Base-by-base conservation (phyloP, 2,113 vertebrate genomes). In the Pardalotus punctatus region DNA sequence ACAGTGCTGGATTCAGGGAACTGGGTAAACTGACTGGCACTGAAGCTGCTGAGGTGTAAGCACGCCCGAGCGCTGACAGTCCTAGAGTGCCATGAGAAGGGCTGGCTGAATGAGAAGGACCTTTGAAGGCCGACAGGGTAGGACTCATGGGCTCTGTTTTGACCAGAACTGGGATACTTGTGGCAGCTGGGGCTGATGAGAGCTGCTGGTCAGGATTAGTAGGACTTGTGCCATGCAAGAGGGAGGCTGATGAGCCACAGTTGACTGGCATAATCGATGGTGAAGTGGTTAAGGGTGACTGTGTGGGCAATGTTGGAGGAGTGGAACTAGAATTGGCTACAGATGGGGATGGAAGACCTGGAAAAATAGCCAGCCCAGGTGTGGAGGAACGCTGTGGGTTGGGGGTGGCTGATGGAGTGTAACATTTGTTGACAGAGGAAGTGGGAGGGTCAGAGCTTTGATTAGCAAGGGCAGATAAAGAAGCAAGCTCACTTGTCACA, bases 121-220 rank as follows among this genome's bases (percentile, higher is more conserved):
- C 99, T 95, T 99, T 99, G 96, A 99, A 99, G 73, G 99, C 99
- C 0, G 99, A 99, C 35, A 98, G 98, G 11, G 99, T 98, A 2
- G 99, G 99, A 90, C 99, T 99, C 9, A 97, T 94, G 70, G 98
- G 98, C 50, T 98, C 98, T 5, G 97, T 98, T 96, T 98, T 98
- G 76, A 98, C 86, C 64, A 97, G 23, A 42, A 97, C 89, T 78
- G 98, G 93, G n/a, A 97, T 47, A 23, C 93, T 97, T 80, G 96
- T 97, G 97, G 94, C 97, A 92, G 90, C 97, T 96, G 98, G 89
- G 82, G 81, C 81, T 82, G 61, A 95, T 58, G 88, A 96, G 66
- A 57, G 82, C 17, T 98, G 98, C 88, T 98, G 98, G 40, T 98
- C 98, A 1, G 98, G 66, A 67, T 97, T 86, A 48, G 96, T 88